Evolutionary conservation across 2,888 invertebrate species (phyloP).

Genomic region (Clostera curtula): DNA sequence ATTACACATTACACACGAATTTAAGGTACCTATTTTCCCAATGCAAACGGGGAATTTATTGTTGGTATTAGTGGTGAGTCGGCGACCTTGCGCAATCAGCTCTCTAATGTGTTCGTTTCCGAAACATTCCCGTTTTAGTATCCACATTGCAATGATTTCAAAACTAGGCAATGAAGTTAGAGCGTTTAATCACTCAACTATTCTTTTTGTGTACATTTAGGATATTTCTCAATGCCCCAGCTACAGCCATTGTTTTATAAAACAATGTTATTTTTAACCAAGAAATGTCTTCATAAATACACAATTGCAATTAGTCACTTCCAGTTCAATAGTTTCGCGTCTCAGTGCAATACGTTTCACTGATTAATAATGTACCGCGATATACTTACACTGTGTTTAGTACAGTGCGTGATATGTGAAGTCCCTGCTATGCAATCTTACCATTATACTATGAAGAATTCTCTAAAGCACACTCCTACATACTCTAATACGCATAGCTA

Average conservation of each 20-base stretch:
- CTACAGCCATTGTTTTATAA: conserved; percentile 40
- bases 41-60: too few species aligned
- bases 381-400: conserved; percentile 34
- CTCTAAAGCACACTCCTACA: conserved; percentile 32
- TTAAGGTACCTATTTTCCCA: too few species aligned
- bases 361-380: conserved; percentile 32
- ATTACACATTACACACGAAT: too few species aligned
- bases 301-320: conserved; percentile 35
- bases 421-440: conserved; percentile 30
- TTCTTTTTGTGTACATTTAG: conserved; percentile 21
- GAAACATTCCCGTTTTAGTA: too few species aligned
- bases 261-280: conserved; percentile 40
- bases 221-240: conserved; percentile 50
- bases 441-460: conserved; percentile 30
- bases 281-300: conserved; percentile 53
- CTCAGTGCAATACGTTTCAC: conserved; percentile 32
- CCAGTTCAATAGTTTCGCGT: conserved; percentile 36
- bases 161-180: conserved; percentile 12
- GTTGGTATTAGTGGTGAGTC: too few species aligned
- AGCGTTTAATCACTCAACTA: conserved; percentile 17
- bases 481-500: too few species aligned
- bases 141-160: neutral
- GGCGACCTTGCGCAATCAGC: too few species aligned
- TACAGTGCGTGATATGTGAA: conserved; percentile 29
- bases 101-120: too few species aligned